phyloP scores from a whole-genome alignment of 2,797 vertebrate species.

The Rhadinocentrus ornatus region DNA sequence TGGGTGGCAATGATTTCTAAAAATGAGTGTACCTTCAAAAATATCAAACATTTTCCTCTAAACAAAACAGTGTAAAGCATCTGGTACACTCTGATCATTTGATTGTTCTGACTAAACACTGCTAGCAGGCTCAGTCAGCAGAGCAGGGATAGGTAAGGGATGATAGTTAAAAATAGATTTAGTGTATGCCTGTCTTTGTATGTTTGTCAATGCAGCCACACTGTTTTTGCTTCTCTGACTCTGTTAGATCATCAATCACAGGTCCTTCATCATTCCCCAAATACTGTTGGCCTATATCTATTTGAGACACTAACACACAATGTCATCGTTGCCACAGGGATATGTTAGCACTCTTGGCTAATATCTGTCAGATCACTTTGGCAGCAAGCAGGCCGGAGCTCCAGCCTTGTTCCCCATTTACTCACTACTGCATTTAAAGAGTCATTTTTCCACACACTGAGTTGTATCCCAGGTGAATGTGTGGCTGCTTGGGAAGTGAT shows the following conservation, averaged over 20 bases:
- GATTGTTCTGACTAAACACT: neutral
- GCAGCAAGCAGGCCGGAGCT: conserved; percentile 73
- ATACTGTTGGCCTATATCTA: conserved; percentile 76
- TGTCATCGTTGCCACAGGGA: conserved; percentile 82
- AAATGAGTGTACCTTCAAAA: too few relatives aligned
- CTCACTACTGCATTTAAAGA: conserved; percentile 66
- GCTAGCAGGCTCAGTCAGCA: conserved; percentile 13
- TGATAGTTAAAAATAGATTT: conserved; percentile 50
- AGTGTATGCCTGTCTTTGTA: conserved; percentile 20
- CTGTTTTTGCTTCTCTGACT: conserved; percentile 60
- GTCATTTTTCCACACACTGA: conserved; percentile 62
- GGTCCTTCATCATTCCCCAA: conserved; percentile 83
- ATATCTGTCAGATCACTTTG: conserved; percentile 82
- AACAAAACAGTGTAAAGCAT: neutral
- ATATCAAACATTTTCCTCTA: neutral
- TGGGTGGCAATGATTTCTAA: neutral
- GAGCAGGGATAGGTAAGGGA: conserved; percentile 10
- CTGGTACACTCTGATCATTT: neutral
- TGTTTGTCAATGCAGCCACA: conserved; percentile 33
- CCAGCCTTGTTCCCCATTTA: conserved; percentile 63
- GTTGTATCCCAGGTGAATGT: conserved; percentile 80
- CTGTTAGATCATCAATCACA: conserved; percentile 87
- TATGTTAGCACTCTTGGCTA: conserved; percentile 74
- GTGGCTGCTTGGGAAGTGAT: conserved; percentile 75
- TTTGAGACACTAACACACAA: conserved; percentile 69